Percentiles rank a stretch among this genome's conserved stretches.
These are phyloP conservation scores for Pseudomyrmex pallidus DNA, from an alignment of 1,140 invertebrate genomes.

Conservation along the genomic window DNA sequence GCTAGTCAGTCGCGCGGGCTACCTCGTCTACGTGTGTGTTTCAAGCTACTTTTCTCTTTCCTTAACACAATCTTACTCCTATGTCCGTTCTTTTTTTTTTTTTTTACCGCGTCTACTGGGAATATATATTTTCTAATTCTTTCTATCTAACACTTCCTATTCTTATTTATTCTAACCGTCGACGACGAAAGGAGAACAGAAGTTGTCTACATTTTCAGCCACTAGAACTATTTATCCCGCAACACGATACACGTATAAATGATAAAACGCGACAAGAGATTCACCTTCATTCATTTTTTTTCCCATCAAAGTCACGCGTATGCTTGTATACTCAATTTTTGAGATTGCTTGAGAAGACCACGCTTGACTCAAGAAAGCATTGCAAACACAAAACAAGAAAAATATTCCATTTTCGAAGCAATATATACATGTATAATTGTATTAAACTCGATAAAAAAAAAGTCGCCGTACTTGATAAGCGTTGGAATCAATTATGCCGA, in stretches of 20 bases:
- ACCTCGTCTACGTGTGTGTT: slow-evolving; percentile 13
- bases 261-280: too few species aligned
- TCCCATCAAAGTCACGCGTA: too few species aligned
- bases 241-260: too few species aligned
- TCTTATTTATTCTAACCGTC: too few species aligned
- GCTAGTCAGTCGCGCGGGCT: slow-evolving; percentile 31
- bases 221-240: too few species aligned
- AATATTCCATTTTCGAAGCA: not conserved
- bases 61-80: not conserved
- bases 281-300: too few species aligned
- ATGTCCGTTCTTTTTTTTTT: slow-evolving; percentile 22
- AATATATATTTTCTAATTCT: not conserved
- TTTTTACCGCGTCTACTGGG: not conserved
- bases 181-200: too few species aligned
- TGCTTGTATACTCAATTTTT: too few species aligned
- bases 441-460: not conserved
- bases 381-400: not conserved
- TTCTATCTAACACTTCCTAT: not conserved
- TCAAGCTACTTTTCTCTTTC: slow-evolving; percentile 26
- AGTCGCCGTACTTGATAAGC: slow-evolving; percentile 18
- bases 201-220: too few species aligned
- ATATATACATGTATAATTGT: not conserved
- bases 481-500: not conserved
- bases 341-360: not conserved
- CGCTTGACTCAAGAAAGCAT: not conserved